Conservation (phyloP, 2,888 invertebrate genomes). For the Galerucella calmariensis region DNA sequence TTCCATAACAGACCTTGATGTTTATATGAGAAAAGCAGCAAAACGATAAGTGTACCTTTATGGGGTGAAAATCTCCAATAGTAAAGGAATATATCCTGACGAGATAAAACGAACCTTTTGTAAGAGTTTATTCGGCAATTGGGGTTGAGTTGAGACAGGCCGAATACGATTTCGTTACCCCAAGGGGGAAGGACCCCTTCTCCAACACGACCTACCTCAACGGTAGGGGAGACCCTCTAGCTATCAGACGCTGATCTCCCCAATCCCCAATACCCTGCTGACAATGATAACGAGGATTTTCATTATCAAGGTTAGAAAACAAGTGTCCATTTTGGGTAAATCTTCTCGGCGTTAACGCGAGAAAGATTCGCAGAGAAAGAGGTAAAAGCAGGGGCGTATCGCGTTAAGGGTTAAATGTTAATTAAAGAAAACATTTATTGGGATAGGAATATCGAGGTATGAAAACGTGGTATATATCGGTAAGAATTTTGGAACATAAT, state of each 20-base stretch:
- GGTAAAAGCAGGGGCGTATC: background rate
- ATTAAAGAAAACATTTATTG: no score
- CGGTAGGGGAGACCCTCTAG: slow-evolving; percentile 57
- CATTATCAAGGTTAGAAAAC: slow-evolving; percentile 53
- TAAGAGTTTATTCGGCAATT: slow-evolving; percentile 53
- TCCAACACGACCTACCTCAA: slow-evolving; percentile 57
- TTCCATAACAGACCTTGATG: background rate
- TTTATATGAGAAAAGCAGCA: background rate
- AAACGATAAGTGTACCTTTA: slow-evolving; percentile 8
- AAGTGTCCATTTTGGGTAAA: slow-evolving; percentile 42
- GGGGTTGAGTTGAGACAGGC: slow-evolving; percentile 54
- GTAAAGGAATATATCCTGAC: slow-evolving; percentile 38
- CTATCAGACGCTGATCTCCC: slow-evolving; percentile 51
- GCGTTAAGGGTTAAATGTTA: background rate
- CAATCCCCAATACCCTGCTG: slow-evolving; percentile 52
- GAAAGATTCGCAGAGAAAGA: slow-evolving; percentile 1
- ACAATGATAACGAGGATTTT: slow-evolving; percentile 53
- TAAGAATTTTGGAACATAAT: no score
- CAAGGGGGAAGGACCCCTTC: slow-evolving; percentile 51
- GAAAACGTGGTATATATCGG: no score
- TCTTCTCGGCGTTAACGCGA: slow-evolving; percentile 18
- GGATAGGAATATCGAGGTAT: no score
- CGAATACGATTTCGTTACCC: slow-evolving; percentile 55
- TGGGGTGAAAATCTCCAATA: slow-evolving; percentile 27
- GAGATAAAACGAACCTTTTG: slow-evolving; percentile 50